Evolutionary conservation across 1,140 invertebrate species (phyloP).

Genomic region (Cydia pomonella): DNA sequence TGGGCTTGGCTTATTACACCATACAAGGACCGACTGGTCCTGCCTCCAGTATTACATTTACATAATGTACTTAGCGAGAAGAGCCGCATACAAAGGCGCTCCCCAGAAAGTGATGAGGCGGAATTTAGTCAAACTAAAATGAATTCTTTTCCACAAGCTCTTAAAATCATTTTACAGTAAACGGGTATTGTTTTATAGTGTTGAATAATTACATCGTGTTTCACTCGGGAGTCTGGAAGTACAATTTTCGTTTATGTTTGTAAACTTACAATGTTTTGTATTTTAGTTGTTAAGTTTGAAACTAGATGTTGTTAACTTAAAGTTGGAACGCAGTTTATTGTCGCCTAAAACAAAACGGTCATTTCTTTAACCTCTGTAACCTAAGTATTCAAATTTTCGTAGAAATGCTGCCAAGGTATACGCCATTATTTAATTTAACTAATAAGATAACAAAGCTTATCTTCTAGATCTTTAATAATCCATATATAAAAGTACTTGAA

Average conservation of each 20-base stretch:
- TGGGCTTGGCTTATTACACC: constrained; percentile 58
- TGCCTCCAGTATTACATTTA: constrained; percentile 69
- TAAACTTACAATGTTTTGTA: constrained; percentile 45
- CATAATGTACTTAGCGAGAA: constrained; percentile 67
- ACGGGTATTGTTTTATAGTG: constrained; percentile 44
- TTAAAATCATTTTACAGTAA: constrained; percentile 49
- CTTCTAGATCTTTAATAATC: too few species aligned
- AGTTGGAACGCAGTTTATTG: not conserved
- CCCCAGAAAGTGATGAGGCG: constrained; percentile 55
- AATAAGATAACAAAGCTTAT: not conserved
- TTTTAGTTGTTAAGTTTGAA: constrained; percentile 39
- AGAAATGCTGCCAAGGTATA: not conserved
- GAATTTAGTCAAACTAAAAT: constrained; percentile 52
- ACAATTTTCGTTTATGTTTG: constrained; percentile 44
- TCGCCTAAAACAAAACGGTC: not conserved
- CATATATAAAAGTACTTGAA: too few species aligned
- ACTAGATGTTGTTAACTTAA: constrained; percentile 6
- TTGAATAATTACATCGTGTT: constrained; percentile 60
- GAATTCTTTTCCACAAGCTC: constrained; percentile 46
- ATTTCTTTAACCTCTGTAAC: not conserved
- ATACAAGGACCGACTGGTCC: constrained; percentile 53
- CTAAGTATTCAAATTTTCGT: not conserved
- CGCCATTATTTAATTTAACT: not conserved
- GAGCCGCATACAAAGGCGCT: constrained; percentile 66
- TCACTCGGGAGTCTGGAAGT: constrained; percentile 44